phyloP scores from a whole-genome alignment of 2,113 vertebrate genomes.

The Piprites chloris region DNA sequence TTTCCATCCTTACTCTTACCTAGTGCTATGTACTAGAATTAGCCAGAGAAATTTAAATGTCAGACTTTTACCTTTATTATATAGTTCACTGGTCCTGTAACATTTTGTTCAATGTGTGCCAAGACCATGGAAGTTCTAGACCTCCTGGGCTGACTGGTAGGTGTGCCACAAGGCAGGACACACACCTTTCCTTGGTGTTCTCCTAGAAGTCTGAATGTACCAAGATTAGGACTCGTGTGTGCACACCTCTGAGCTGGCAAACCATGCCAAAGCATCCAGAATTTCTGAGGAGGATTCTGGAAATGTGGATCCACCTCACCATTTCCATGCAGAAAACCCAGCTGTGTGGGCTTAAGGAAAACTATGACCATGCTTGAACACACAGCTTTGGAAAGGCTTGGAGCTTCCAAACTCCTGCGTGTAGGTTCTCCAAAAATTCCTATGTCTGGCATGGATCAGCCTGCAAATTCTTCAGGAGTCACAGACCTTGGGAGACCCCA shows the following conservation, averaged over 20 bases:
- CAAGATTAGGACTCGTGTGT: rapidly evolving
- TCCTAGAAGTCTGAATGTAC: rapidly evolving
- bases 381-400: neutral
- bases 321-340: neutral
- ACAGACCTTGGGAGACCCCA: neutral
- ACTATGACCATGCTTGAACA: neutral
- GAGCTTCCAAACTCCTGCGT: neutral
- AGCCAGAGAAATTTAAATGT: neutral
- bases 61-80: neutral
- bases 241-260: neutral
- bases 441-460: neutral
- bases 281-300: neutral
- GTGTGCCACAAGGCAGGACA: neutral
- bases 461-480: neutral
- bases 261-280: neutral
- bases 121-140: neutral
- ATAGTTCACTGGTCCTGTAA: neutral
- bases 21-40: neutral
- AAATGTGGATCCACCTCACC: neutral
- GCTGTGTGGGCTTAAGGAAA: neutral
- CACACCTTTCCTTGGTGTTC: neutral
- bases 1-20: neutral
- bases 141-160: neutral
- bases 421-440: neutral
- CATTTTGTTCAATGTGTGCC: neutral